These are phyloP conservation scores for Hoplodrina blanda DNA, from an alignment of 2,888 invertebrate species.

Conservation along the genomic window DNA sequence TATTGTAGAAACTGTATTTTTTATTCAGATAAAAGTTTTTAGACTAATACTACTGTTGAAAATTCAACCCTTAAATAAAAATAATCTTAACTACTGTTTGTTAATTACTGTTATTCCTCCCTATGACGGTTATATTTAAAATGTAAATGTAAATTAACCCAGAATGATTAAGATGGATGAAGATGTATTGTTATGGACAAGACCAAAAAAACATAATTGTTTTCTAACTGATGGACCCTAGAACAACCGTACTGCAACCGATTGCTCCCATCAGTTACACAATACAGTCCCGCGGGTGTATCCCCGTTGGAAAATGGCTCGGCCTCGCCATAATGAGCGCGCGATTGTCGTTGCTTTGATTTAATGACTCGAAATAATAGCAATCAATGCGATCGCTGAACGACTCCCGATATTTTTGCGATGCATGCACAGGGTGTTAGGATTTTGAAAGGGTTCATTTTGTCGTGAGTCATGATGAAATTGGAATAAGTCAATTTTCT, in stretches of 20 bases:
- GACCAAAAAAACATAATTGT: no score
- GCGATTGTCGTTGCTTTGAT: constrained; percentile 84
- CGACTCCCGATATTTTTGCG: constrained; percentile 70
- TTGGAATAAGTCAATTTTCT: not conserved
- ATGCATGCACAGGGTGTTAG: constrained; percentile 64
- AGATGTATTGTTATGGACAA: no score
- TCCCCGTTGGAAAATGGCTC: constrained; percentile 71
- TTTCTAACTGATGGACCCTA: no score
- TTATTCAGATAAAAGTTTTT: no score
- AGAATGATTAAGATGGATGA: no score
- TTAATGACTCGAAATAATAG: constrained; percentile 87
- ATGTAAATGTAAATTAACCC: no score
- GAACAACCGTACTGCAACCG: constrained; percentile 24
- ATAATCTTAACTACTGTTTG: no score
- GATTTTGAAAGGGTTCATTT: constrained; percentile 29
- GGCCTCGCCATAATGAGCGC: constrained; percentile 80
- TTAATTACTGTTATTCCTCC: no score
- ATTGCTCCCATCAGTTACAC: constrained; percentile 35
- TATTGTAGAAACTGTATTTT: no score
- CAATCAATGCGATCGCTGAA: constrained; percentile 80
- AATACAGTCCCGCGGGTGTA: constrained; percentile 44
- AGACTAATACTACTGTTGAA: no score
- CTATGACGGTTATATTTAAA: no score
- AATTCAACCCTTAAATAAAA: no score
- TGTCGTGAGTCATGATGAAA: not conserved